A percentile compares a stretch with the other conserved stretches of the same genome.
These are phyloP conservation scores for Alca torda DNA, from an alignment of 2,797 vertebrate species.

Conservation along the genomic window DNA sequence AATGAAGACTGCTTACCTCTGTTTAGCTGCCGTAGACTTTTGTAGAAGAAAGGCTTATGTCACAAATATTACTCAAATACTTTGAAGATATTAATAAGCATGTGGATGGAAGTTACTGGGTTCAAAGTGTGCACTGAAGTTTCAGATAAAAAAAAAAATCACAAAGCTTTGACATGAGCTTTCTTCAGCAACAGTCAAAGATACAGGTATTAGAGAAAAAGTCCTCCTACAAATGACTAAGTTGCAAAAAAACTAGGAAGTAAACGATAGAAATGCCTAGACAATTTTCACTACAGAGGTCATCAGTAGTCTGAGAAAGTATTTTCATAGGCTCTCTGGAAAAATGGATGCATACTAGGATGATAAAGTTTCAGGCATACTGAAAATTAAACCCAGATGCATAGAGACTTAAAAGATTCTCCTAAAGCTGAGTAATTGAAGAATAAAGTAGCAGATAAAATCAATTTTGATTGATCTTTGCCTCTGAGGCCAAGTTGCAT, in stretches of 20 bases:
- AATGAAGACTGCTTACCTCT: neutral
- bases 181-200: neutral
- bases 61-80: neutral
- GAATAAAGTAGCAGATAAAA: neutral
- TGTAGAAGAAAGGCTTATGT: neutral
- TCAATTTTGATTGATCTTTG: neutral
- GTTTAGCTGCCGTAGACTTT: neutral
- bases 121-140: neutral
- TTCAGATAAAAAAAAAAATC: neutral
- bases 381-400: neutral
- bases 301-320: neutral
- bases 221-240: neutral
- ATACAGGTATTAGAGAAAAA: neutral
- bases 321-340: neutral
- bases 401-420: neutral
- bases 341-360: neutral
- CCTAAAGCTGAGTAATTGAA: neutral
- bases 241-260: neutral
- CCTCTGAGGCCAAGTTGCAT: neutral
- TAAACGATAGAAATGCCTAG: neutral
- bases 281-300: neutral
- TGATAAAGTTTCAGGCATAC: neutral
- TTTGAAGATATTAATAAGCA: neutral
- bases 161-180: neutral
- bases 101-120: neutral